phyloP scores from a whole-genome alignment of 1,140 invertebrate genomes.

The Listronotus oregonensis region DNA sequence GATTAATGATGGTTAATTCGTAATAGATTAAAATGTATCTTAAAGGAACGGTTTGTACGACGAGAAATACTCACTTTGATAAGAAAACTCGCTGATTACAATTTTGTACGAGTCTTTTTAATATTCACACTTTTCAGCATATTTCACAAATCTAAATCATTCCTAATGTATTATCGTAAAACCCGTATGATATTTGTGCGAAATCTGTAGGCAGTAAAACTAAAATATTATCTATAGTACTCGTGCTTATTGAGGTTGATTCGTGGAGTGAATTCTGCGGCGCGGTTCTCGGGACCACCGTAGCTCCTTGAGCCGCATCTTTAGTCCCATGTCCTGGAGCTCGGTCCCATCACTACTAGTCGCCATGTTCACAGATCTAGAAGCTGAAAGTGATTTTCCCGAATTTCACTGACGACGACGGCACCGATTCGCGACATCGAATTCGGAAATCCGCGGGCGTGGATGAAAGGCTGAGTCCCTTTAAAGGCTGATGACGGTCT shows the following conservation, averaged over 20 bases:
- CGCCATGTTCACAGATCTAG: not conserved
- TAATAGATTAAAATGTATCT: not conserved
- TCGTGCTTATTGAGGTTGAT: too few relatives aligned
- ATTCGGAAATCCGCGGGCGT: constrained; percentile 8
- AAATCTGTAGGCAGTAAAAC: not conserved
- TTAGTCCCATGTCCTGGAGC: not conserved
- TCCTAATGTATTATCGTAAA: not conserved
- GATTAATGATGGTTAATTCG: too few relatives aligned
- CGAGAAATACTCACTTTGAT: constrained; percentile 23
- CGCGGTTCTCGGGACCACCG: too few relatives aligned
- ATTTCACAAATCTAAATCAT: not conserved
- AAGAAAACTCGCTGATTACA: not conserved
- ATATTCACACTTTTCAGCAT: not conserved
- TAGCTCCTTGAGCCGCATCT: too few relatives aligned
- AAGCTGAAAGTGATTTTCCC: not conserved
- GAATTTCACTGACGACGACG: constrained; percentile 5
- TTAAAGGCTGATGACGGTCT: constrained; percentile 8
- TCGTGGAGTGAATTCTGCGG: too few relatives aligned
- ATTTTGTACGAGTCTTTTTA: not conserved
- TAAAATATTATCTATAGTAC: not conserved
- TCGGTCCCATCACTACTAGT: constrained; percentile 15
- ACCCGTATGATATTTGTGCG: not conserved
- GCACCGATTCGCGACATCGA: constrained; percentile 3
- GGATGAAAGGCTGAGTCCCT: constrained; percentile 17
- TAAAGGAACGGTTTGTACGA: constrained; percentile 2